A percentile compares a stretch with the other conserved stretches of the same genome.
phyloP scores from a whole-genome alignment of 1,140 invertebrate species.

The Scaptomyza montana region DNA sequence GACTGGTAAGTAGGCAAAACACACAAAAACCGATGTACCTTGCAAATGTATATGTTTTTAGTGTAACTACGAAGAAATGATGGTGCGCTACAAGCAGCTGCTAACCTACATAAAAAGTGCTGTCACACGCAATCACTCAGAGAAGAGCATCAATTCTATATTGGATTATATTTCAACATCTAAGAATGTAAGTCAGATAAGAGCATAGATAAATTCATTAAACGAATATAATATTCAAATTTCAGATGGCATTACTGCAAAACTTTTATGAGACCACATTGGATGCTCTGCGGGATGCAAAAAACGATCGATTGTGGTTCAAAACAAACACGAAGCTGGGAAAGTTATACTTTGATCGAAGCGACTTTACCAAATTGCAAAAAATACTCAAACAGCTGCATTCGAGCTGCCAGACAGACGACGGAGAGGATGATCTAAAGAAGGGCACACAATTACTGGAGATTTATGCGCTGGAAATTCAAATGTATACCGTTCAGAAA shows the following conservation, averaged over 20 bases:
- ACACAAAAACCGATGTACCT: too few species aligned
- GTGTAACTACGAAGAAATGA: conserved; percentile 98
- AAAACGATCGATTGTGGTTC: conserved; percentile 99
- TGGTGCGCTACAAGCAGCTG: conserved; percentile 97
- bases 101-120: conserved; percentile 99
- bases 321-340: conserved; percentile 99
- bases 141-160: conserved; percentile 99
- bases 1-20: conserved; percentile 88
- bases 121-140: conserved; percentile 99
- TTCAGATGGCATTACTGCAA: conserved; percentile 98
- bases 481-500: conserved; percentile 99
- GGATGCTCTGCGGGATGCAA: conserved; percentile 98
- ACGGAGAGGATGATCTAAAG: conserved; percentile 99
- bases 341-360: conserved; percentile 98
- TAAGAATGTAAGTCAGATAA: conserved; percentile 92
- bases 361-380: conserved; percentile 96
- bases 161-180: conserved; percentile 99
- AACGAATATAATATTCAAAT: neutral
- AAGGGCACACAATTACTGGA: conserved; percentile 99
- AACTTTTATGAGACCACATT: conserved; percentile 99
- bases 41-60: conserved; percentile 75
- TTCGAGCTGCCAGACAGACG: conserved; percentile 98
- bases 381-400: conserved; percentile 99
- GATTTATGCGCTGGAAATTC: conserved; percentile 99
- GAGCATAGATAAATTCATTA: too few species aligned